A percentile compares a stretch with the other conserved stretches of the same genome.
Evolutionary conservation across 2,113 vertebrate species (phyloP).

Genomic region (Egretta garzetta): DNA sequence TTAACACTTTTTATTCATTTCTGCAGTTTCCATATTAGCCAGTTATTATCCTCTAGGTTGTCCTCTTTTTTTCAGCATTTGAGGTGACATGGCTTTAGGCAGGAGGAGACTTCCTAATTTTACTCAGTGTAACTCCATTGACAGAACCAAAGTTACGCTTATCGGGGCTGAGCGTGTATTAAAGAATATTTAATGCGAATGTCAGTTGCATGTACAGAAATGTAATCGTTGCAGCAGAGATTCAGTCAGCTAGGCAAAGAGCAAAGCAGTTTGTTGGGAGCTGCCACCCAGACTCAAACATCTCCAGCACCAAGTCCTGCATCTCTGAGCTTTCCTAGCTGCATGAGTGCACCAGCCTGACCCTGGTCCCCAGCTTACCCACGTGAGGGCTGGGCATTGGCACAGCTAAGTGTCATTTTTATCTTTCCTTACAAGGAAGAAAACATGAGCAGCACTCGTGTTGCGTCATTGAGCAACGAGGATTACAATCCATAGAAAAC

Average conservation of each 20-base stretch:
- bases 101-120: neutral
- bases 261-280: neutral
- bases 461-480: neutral
- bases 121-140: neutral
- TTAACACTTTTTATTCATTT: neutral
- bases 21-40: neutral
- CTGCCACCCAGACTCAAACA: neutral
- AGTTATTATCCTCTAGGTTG: neutral
- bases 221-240: fast-evolving
- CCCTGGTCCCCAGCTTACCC: neutral
- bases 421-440: neutral
- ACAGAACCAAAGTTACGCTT: neutral
- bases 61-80: neutral
- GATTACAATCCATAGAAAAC: neutral
- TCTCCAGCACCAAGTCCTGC: neutral
- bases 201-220: neutral
- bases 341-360: neutral
- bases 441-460: neutral
- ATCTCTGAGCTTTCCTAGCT: neutral
- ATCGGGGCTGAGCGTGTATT: neutral
- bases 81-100: neutral
- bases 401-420: neutral
- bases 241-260: neutral
- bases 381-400: neutral
- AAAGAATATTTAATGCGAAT: neutral